phyloP scores from a whole-genome alignment of 2,113 vertebrate genomes.

The Thalassarche chlororhynchos region DNA sequence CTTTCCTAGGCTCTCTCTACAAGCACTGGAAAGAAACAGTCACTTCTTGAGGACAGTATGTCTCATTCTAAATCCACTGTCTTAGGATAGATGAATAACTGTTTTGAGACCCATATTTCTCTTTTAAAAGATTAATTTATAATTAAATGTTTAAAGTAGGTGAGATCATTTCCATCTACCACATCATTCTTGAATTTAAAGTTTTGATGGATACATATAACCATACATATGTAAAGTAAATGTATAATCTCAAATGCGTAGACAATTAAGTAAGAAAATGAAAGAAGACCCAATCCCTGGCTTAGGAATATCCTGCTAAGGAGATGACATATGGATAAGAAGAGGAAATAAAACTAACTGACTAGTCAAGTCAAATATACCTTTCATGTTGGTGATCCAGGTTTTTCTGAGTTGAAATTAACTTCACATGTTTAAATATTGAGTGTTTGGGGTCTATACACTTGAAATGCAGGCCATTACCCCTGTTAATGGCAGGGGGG shows the following conservation, averaged over 20 bases:
- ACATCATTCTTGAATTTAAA: background rate
- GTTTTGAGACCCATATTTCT: background rate
- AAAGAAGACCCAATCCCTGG: background rate
- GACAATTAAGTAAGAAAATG: background rate
- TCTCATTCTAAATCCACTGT: background rate
- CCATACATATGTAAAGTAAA: background rate
- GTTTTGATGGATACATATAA: background rate
- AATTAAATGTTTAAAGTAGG: background rate
- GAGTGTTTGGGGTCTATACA: background rate
- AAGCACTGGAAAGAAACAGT: background rate
- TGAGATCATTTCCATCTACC: background rate
- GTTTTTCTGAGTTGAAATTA: background rate
- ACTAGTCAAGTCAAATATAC: background rate
- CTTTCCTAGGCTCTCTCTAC: background rate
- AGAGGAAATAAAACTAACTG: background rate
- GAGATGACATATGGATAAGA: background rate
- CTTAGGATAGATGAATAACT: background rate
- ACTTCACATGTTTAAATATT: background rate
- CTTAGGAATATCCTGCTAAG: background rate
- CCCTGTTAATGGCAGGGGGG: no score
- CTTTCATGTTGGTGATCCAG: background rate
- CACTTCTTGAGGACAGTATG: background rate
- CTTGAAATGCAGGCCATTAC: background rate
- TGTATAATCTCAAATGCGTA: background rate
- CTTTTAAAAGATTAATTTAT: background rate